Percentiles rank a stretch among this genome's conserved stretches.
Evolutionary conservation across 2,797 vertebrate species (phyloP).

Genomic region (Sebastes flavidus): DNA sequence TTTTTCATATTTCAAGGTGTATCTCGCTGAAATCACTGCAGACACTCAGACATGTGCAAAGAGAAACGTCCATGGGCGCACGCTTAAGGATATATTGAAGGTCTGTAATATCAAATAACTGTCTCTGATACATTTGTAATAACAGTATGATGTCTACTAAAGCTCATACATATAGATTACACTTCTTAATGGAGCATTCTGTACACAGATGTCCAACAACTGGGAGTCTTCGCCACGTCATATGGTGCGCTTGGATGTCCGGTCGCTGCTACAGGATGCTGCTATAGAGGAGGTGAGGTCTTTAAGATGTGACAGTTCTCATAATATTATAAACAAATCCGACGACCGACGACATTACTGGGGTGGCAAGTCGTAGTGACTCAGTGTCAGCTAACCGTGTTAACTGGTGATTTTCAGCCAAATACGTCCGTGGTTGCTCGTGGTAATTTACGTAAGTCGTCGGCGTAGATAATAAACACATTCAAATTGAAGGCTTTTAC

Average conservation of each 20-base stretch:
- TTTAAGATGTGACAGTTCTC: neutral
- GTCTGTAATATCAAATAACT: slow-evolving; percentile 66
- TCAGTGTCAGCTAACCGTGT: too few relatives aligned
- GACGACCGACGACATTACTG: too few relatives aligned
- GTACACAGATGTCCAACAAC: slow-evolving; percentile 89
- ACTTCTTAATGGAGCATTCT: slow-evolving; percentile 14
- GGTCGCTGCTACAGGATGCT: slow-evolving; percentile 96
- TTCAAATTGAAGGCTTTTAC: too few relatives aligned
- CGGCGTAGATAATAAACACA: too few relatives aligned
- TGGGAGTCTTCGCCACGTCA: slow-evolving; percentile 97
- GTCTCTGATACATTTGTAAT: neutral
- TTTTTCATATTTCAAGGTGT: slow-evolving; percentile 84
- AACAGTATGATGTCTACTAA: neutral
- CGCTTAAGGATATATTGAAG: slow-evolving; percentile 94
- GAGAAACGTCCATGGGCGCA: slow-evolving; percentile 94
- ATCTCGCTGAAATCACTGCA: slow-evolving; percentile 95
- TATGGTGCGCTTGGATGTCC: slow-evolving; percentile 96
- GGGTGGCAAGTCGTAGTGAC: too few relatives aligned
- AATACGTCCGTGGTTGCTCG: too few relatives aligned
- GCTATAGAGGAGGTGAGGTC: slow-evolving; percentile 93
- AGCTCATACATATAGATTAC: neutral
- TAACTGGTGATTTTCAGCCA: too few relatives aligned
- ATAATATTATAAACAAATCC: neutral
- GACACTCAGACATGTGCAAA: slow-evolving; percentile 96
- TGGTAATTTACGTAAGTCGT: too few relatives aligned